These are phyloP conservation scores for Gephyroberyx darwinii DNA, from an alignment of 2,797 vertebrate species.

Conservation along the genomic window DNA sequence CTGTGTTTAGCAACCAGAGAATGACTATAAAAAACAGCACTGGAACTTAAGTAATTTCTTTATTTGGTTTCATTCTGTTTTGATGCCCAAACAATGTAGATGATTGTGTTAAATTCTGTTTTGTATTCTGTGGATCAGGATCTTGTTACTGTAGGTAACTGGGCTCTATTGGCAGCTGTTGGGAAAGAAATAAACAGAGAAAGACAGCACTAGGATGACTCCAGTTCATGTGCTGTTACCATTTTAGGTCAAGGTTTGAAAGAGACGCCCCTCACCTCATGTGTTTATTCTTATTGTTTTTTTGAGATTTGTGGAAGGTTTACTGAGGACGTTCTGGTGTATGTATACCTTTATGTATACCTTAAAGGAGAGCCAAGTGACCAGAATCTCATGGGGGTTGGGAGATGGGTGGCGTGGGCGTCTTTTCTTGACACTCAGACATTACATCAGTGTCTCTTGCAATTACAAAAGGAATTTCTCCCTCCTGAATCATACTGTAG, in stretches of 20 bases:
- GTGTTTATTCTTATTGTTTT: constrained; percentile 59
- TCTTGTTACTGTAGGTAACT: constrained; percentile 44
- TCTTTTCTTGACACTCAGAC: constrained; percentile 62
- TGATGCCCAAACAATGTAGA: constrained; percentile 24
- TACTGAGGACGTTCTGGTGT: constrained; percentile 14
- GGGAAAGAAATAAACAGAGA: constrained; percentile 69
- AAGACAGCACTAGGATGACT: constrained; percentile 52
- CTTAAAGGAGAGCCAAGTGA: constrained; percentile 53
- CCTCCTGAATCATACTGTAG: constrained; percentile 71
- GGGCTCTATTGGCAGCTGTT: constrained; percentile 58
- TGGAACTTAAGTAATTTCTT: constrained; percentile 29
- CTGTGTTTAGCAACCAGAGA: constrained; percentile 15
- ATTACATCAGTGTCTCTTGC: constrained; percentile 76
- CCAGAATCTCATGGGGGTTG: constrained; percentile 52
- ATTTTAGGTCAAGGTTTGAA: constrained; percentile 77
- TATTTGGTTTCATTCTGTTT: constrained; percentile 37
- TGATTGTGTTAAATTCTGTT: constrained; percentile 47
- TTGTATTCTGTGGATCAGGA: constrained; percentile 34
- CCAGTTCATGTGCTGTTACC: constrained; percentile 69
- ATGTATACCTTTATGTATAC: constrained; percentile 49
- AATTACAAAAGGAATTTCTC: constrained; percentile 63
- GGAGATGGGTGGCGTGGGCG: constrained; percentile 38
- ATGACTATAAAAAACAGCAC: constrained; percentile 22
- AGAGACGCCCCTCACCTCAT: constrained; percentile 54
- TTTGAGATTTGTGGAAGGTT: constrained; percentile 36